Evolutionary conservation across 2,888 invertebrate species (phyloP).

Genomic region (Gryllus longicercus): DNA sequence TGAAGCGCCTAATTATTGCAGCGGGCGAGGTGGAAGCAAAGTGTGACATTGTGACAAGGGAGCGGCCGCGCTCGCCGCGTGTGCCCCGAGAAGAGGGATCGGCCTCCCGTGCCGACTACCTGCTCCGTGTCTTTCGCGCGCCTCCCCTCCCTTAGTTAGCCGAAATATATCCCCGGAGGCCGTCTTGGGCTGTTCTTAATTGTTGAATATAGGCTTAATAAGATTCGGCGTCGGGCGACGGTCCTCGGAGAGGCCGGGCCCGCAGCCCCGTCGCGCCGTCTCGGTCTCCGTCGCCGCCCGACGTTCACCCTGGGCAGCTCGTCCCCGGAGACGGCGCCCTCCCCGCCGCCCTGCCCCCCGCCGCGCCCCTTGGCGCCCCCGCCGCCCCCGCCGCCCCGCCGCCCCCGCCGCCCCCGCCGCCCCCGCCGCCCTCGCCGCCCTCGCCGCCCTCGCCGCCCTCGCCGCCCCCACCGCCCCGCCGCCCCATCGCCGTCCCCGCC

Average conservation of each 20-base stretch:
- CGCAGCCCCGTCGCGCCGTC: not conserved
- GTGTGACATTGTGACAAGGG: not conserved
- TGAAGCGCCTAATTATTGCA: not conserved
- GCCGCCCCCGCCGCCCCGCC: no score
- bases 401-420: no score
- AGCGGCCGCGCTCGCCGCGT: not conserved
- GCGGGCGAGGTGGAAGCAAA: not conserved
- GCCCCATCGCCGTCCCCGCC: no score
- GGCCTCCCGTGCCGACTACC: not conserved
- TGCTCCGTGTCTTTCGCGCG: not conserved
- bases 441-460: no score
- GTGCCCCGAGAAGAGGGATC: not conserved
- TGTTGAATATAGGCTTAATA: slow-evolving; percentile 11
- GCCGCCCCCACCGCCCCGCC: no score
- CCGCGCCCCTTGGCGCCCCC: no score
- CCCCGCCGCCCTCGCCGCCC: no score
- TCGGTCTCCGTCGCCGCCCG: no score
- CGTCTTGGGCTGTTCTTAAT: slow-evolving; percentile 1
- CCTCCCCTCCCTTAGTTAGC: not conserved
- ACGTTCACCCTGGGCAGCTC: not conserved
- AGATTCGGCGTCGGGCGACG: not conserved
- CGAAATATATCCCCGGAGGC: not conserved
- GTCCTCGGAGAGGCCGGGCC: not conserved
- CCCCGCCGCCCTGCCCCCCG: no score
- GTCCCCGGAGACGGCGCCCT: not conserved